Base-by-base conservation (phyloP, 1,140 invertebrate species). In the Solenopsis fugax region DNA sequence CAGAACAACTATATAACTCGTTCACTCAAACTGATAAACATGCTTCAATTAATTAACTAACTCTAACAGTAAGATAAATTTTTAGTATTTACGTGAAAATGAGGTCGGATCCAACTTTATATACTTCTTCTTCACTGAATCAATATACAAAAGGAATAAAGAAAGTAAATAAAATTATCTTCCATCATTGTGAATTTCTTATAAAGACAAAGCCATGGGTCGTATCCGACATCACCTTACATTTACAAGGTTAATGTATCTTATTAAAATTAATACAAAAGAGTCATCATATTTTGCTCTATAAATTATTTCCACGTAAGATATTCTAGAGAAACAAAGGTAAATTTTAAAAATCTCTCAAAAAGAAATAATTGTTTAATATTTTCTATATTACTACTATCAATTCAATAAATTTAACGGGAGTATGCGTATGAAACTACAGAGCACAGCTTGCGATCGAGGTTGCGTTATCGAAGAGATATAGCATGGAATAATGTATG, bases 201-300 rank as follows among this genome's bases (percentile, higher is more conserved):
- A 5, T 41, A 41, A 41, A 41, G 4, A 5, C 4, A 41, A 41
- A 41, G 4, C 41, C 7, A 41, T 41, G 41, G 41, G 7, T 41
- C 41, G 4, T 41, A 41, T 41, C 41, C 5, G 37, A 37, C 37
- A 3, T 5, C 5, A 37, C 5, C 37, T 37, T 37, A 37, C 5
- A 2, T 37, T 37, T 5, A 37, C 37, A 37, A n/a, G n/a, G n/a
- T n/a, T n/a, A n/a, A n/a, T n/a, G n/a, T n/a, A n/a, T n/a, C n/a
- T n/a, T n/a, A 71, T 71, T 71, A 18, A 71, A 71, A 48, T 50
- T 50, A 50, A 71, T 71, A 29, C 0, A 4, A 69, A 45, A 69
- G 4, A 50, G n/a, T 50, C 13, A 13, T 29, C 52, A 29, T 72
- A 54, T 4, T 7, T 21, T 29, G 13, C 45, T 29, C 4, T 48